phyloP scores from a whole-genome alignment of 2,797 vertebrate genomes.

The Enteromius mattozi region DNA sequence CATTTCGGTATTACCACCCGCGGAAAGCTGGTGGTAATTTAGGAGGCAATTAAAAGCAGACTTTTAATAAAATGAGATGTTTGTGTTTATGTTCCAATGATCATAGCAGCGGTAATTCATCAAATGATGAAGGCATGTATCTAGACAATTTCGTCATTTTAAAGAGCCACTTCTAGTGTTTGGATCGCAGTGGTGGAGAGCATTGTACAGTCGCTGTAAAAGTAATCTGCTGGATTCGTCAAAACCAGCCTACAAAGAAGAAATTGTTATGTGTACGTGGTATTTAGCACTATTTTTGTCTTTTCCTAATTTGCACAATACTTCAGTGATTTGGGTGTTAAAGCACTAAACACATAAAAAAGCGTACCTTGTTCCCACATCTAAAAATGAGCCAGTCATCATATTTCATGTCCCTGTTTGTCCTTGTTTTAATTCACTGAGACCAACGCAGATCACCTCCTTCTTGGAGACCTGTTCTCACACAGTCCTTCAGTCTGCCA shows the following conservation, averaged over 20 bases:
- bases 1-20: constrained; percentile 19
- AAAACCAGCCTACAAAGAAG: not conserved
- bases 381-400: not conserved
- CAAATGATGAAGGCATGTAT: constrained; percentile 3
- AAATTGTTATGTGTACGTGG: not conserved
- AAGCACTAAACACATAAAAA: not conserved
- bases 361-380: not conserved
- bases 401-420: not conserved
- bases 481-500: constrained; percentile 65
- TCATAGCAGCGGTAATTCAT: not conserved
- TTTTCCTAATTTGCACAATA: not conserved
- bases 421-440: not conserved
- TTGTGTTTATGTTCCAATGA: constrained; percentile 25
- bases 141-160: not conserved
- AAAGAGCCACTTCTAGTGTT: not conserved
- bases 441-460: constrained; percentile 6
- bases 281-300: not conserved
- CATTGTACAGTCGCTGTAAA: not conserved
- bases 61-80: constrained; percentile 34
- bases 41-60: constrained; percentile 26
- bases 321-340: not conserved
- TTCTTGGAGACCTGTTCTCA: constrained; percentile 64
- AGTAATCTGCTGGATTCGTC: not conserved
- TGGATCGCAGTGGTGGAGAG: not conserved
- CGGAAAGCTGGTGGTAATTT: constrained; percentile 20